Evolutionary conservation across 2,113 vertebrate genomes (phyloP), one percentile per base, ranked within the genome.

Genomic region (Hippocampus comes): DNA sequence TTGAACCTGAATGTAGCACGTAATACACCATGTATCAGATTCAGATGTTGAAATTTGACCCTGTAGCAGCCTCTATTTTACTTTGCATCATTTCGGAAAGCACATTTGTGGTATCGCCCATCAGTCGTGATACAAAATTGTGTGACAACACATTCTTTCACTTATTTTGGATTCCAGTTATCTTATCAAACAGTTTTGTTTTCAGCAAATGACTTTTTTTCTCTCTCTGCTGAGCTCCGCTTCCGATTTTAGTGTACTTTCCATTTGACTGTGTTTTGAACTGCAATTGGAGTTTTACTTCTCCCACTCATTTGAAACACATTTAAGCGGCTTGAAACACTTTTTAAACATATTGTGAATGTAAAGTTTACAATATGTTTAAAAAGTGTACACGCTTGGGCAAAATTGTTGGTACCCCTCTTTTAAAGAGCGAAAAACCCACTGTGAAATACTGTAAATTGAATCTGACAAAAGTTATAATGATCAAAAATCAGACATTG

Each of bases 221-320:
- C 76, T 17, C 15, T 49, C 4, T 55, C n/a, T 38, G 42, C 68
- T 71, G 82, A 85, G 88, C 70, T 89, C 86, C 82, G 80, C 80
- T 89, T 83, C 78, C 86, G 86, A 68, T 84, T 75, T 84, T 78
- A 59, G 78, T 86, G 75, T 78, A 68, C 64, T 78, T 75, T 46
- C 71, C 80, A 78, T 81, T 90, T 82, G 75, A 88, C 74, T 87
- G 77, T 74, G 77, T 74, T 51, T 51, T 7, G 20, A 57, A 73
- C 51, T 4, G 11, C 23, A 59, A 57, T 25, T 60, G 25, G 25
- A 30, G 14, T 60, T 59, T 9, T 27, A 34, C 30, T 4, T 38
- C 34, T 38, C 6, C 34, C 5, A 38, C 34, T 38, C 34, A 38
- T 5, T 0, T 38, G 34, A 38, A 38, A 38, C 34, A 38, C 1